Evolutionary conservation across 37 sponge, comb jelly and placozoan species (phyloP), one percentile per base, ranked within the genome.

Genomic region (Haliclona indistincta): DNA sequence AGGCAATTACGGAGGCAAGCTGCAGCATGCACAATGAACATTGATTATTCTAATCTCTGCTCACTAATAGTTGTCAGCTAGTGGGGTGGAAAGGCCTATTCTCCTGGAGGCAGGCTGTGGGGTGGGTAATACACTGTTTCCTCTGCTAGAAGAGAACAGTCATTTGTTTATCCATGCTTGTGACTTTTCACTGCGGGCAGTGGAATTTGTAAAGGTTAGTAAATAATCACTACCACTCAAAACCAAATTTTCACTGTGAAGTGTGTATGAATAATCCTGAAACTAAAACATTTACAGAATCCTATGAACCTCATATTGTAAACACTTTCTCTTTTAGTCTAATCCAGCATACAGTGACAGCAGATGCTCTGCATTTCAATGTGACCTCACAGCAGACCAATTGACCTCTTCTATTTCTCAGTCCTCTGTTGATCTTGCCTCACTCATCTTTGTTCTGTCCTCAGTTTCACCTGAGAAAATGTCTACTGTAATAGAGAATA

Each of bases 21-120:
- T n/a, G n/a, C n/a, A n/a, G n/a, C 63, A 61, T 28, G 33, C 25
- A 61, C 25, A 61, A 30, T 61, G 33, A 10, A n/a, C 15, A 20
- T 13, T 47, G 51, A 15, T 47, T 47, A 47, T 10, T 15, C 51
- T 47, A 15, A 17, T 15, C 10, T 17, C 51, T 47, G 10, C 15
- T 17, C 51, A 47, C 67, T 33, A 35, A 33, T 3, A 61, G 2
- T 7, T 34, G 8, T 37, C 26, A 26, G 68, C 4, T 15, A 32
- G 56, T 22, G 38, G 11, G 6, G 29, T 34, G 54, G 28, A 38
- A 7, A 60, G 38, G 33, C 69, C 58, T 41, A 64, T 86, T 4
- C 76, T 98, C 19, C 66, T 98, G 33, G 99, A 98, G 56, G 91
- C 77, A 28, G 99, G 99, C 1, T 98, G 99, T 90, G 99, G 99